Conservation (phyloP, 2,797 vertebrate genomes). For the Toxotes lorentzi region DNA sequence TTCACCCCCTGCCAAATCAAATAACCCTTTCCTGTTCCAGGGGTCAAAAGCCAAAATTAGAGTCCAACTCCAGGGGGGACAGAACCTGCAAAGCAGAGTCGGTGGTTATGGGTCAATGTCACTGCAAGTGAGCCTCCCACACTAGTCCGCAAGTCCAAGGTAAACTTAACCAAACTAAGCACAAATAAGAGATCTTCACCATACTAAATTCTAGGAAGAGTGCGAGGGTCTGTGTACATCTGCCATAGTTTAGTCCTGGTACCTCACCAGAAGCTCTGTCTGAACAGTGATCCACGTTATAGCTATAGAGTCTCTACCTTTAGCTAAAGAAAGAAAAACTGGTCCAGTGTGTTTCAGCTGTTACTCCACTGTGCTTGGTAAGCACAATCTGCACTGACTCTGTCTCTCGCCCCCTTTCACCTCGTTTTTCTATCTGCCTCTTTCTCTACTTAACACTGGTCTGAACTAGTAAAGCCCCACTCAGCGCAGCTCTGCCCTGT, state of each 20-base stretch:
- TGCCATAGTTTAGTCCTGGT: conserved; percentile 55
- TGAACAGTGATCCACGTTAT: conserved; percentile 54
- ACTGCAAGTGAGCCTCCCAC: conserved; percentile 50
- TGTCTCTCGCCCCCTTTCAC: conserved; percentile 33
- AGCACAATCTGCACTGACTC: conserved; percentile 62
- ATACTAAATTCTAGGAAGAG: conserved; percentile 28
- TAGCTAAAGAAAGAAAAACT: conserved; percentile 78
- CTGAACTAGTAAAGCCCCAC: conserved; percentile 71
- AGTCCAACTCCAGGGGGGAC: conserved; percentile 67
- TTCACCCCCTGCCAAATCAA: conserved; percentile 46
- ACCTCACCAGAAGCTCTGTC: conserved; percentile 56
- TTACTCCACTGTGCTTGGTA: conserved; percentile 70
- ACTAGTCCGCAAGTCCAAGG: conserved; percentile 23
- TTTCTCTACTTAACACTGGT: conserved; percentile 63
- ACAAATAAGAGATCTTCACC: conserved; percentile 29
- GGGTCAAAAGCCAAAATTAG: conserved; percentile 75
- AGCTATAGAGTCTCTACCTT: conserved; percentile 64
- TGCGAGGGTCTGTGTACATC: conserved; percentile 20
- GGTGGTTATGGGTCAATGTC: conserved; percentile 67
- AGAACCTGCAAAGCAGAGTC: conserved; percentile 70
- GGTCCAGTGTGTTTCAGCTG: conserved; percentile 78
- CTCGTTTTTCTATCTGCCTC: conserved; percentile 51
- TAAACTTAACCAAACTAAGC: conserved; percentile 51
- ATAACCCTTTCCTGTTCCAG: conserved; percentile 58
- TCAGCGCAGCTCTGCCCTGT: conserved; percentile 77